These are phyloP conservation scores for Indicator maculatus DNA, from an alignment of 2,113 vertebrate species.

Conservation along the genomic window DNA sequence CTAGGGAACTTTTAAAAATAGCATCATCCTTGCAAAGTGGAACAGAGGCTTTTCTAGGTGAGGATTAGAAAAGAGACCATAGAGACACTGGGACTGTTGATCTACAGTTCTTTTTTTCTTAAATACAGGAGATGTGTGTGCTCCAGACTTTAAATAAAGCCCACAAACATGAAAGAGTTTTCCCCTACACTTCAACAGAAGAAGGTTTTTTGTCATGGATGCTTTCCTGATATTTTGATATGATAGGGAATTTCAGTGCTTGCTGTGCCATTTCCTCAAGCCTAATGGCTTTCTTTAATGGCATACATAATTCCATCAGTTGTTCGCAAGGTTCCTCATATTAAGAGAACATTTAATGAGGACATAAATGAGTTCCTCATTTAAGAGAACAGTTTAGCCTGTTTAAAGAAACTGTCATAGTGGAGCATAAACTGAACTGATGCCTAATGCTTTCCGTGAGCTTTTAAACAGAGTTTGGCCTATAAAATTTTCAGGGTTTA, in stretches of 20 bases:
- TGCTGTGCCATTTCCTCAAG: slow-evolving; percentile 19
- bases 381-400: not conserved
- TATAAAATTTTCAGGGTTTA: not conserved
- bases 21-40: not conserved
- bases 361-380: too few relatives aligned
- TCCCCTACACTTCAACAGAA: not conserved
- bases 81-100: not conserved
- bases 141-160: not conserved
- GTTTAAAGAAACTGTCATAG: not conserved
- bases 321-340: not conserved
- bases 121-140: not conserved
- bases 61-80: not conserved
- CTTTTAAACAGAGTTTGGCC: not conserved
- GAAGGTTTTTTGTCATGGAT: not conserved
- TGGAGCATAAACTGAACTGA: not conserved
- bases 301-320: not conserved
- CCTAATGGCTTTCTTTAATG: slow-evolving; percentile 10
- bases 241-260: not conserved
- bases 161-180: slow-evolving; percentile 33
- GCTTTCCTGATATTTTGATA: slow-evolving; percentile 10
- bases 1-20: not conserved
- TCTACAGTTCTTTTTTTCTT: not conserved
- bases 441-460: not conserved
- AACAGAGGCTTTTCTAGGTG: not conserved
- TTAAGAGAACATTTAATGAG: not conserved